Evolutionary conservation across 1,140 invertebrate genomes (phyloP), one percentile per base, ranked within the genome.

Genomic region (Pentalonia nigronervosa): DNA sequence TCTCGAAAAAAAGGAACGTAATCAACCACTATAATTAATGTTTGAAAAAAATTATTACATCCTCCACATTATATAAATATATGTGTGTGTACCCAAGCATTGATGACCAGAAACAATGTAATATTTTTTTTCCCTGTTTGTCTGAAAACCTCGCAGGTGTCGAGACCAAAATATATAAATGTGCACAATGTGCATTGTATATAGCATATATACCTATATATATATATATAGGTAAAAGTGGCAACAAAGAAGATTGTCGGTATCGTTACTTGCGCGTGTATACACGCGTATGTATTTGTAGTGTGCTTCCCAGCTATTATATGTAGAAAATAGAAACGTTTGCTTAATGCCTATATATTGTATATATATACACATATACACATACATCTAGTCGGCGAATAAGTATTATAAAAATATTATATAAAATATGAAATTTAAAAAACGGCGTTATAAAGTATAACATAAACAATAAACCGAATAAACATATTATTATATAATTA

Each of bases 351-450:
- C 30, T 76, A 76, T n/a, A 76, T 34, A 17, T 76, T 21, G 1
- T 53, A 21, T 50, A 20, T 21, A 7, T 14, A 48, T 48, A 48
- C 8, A 14, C 7, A 48, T 50, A 50, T 48, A 48, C 14, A 14
- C 17, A 50, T 17, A 50, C 48, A 67, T n/a, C 4, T 76, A 67
- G 76, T 36, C 34, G 20, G 21, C 34, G 20, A 36, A 83, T 36
- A 34, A 7, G 34, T 23, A 9, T 83, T 83, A 83, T 83, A 36
- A 83, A 87, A 50, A 87, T 48, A 50, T 48, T 50, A 48, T n/a
- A n/a, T n/a, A n/a, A n/a, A n/a, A n/a, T n/a, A n/a, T 87, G 45
- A 87, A 87, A 87, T 87, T 87, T 48, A 25, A 48, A 87, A 87
- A 50, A 87, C 45, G 7, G 25, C 47, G 2, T 48, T 30, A 87